Base-by-base conservation (phyloP, 2,113 vertebrate genomes). In the Solea senegalensis region DNA sequence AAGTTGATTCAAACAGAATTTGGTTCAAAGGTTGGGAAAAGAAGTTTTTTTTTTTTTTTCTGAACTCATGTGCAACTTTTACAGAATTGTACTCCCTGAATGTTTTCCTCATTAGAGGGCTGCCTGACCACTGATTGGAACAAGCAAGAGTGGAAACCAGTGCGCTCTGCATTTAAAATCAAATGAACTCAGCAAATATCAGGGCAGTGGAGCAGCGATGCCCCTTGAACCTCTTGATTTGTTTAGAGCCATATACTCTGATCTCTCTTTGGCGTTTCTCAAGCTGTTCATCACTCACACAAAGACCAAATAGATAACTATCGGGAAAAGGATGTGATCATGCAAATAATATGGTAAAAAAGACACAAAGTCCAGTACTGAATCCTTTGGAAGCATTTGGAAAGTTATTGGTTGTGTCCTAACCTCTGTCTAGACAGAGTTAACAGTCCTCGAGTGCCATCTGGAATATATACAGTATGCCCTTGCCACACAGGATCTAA, bases 381-480 rank as follows among this genome's bases (percentile, higher is more conserved):
- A 43, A 26, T 69, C 26, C 56, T 57, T 45, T 69, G 28, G 39
- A 65, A 69, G 48, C 67, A 50, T 44, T 68, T 57, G 67, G 14
- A 68, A 70, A 80, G 59, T 76, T 50, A 62, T 77, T 66, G 53
- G 65, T 74, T 68, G n/a, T 75, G 76, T 85, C 81, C 61, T 81
- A 74, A 83, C 72, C 63, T 87, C 78, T 44, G 82, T 85, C 88
- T 85, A 87, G 89, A 88, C 75, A 8, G 59, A 78, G 59, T 84
- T 74, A 81, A 78, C 67, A 57, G 54, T 76, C 61, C 53, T 15
- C 43, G 9, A 49, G 61, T 70, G 77, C 81, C 65, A 72, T 86
- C 69, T 85, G 74, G 78, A 87, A 85, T 78, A 81, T 73, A 76
- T 9, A 12, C 13, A 12, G 43, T 44, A 13, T 76, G 74, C 59